A percentile compares a stretch with the other conserved stretches of the same genome.
phyloP scores from a whole-genome alignment of 2,113 vertebrate genomes.

The Otus sunia region DNA sequence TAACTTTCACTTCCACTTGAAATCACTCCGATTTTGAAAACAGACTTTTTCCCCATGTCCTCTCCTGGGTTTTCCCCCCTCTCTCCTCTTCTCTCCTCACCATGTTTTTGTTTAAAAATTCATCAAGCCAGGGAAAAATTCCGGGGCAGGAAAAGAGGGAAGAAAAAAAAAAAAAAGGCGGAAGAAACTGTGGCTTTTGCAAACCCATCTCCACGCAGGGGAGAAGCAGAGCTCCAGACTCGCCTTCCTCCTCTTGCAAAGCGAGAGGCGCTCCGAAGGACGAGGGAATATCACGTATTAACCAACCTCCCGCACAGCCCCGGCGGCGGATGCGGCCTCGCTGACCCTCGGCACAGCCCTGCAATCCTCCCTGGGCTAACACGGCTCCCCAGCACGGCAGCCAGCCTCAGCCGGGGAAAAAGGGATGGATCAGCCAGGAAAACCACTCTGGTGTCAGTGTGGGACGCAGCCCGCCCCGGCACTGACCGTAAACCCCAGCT shows the following conservation, averaged over 20 bases:
- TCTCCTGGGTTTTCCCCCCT: background rate
- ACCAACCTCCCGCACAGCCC: background rate
- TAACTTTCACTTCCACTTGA: background rate
- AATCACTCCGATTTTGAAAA: background rate
- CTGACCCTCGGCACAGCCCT: background rate
- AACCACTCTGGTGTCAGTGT: rapidly evolving
- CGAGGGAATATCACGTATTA: background rate
- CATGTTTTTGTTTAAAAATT: conserved; percentile 52
- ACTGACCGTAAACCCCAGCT: background rate
- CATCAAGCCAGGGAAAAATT: conserved; percentile 28
- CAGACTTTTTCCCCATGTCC: background rate
- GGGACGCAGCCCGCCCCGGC: background rate
- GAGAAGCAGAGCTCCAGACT: background rate
- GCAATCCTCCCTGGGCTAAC: background rate
- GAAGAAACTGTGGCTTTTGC: conserved; percentile 7
- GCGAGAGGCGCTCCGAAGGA: background rate
- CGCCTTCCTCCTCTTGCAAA: background rate
- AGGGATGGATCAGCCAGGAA: background rate
- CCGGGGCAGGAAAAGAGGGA: background rate
- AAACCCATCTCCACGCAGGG: background rate
- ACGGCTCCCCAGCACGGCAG: rapidly evolving
- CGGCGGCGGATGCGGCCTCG: rapidly evolving
- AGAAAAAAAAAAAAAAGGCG: background rate
- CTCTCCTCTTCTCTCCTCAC: background rate
- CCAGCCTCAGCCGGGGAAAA: background rate